Evolutionary conservation across 2,797 vertebrate genomes (phyloP), one percentile per base, ranked within the genome.

Genomic region (Jordanella pulchra): DNA sequence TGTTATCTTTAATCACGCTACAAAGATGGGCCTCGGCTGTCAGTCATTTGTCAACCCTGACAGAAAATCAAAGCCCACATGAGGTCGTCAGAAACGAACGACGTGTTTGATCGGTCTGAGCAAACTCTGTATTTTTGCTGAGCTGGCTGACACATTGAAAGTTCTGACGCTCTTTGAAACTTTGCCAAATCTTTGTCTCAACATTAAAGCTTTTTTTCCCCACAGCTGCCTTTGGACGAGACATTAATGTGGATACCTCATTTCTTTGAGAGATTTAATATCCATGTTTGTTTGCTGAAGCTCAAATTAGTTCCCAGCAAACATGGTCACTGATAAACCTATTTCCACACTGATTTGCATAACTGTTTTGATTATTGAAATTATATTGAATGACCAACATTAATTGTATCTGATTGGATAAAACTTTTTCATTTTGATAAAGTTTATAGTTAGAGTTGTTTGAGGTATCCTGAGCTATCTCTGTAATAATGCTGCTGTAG

Each of bases 41-140:
- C 87, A 81, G 68, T 89, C 87, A 91, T 86, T 70, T 83, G 78
- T 87, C 80, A 81, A 42, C 61, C 53, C 58, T 85, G 86, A 89
- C 83, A 73, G 54, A 63, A 69, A 89, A 91, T 88, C 89, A 92
- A 92, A 91, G 86, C 77, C 71, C 86, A 81, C 77, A 86, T 86
- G 88, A 91, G 54, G 48, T 67, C 84, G 44, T 77, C 65, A 71
- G 50, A 88, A 86, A 86, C 80, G 71, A 83, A 45, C 73, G 56
- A 77, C 85, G 85, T 80, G 80, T 90, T 92, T 92, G 89, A 93
- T 91, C 84, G 69, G 56, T 65, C 78, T 73, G 54, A 74, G 53
- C 72, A 67, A 81, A 72, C 67, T 76, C 73, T 71, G 50, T 69
- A 39, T 83, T 83, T 74, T 75, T 74, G 83, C 79, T 86, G 88